These are phyloP conservation scores for Bactericera cockerelli DNA, from an alignment of 1,140 invertebrate species.

Conservation along the genomic window DNA sequence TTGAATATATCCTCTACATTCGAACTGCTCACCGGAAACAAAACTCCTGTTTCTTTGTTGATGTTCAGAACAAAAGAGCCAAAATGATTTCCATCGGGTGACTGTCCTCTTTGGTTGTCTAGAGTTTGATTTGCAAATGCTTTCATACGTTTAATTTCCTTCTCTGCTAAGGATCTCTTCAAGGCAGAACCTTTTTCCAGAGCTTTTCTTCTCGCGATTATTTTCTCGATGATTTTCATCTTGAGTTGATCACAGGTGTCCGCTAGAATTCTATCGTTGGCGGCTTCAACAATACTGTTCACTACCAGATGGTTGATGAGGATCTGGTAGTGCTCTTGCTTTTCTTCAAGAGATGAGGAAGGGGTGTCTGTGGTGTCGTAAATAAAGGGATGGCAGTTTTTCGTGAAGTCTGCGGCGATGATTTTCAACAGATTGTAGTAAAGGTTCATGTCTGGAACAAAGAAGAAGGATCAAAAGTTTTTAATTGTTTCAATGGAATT, in stretches of 20 bases:
- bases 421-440: background rate
- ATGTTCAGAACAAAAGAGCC: background rate
- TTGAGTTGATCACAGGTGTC: slow-evolving; percentile 1
- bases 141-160: too few relatives aligned
- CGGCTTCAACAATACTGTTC: background rate
- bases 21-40: background rate
- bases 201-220: background rate
- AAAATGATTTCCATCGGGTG: too few relatives aligned
- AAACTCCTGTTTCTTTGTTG: background rate
- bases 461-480: background rate
- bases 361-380: too few relatives aligned
- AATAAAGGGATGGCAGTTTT: background rate
- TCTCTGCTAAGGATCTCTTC: too few relatives aligned
- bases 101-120: too few relatives aligned
- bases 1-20: background rate
- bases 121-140: too few relatives aligned
- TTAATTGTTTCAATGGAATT: too few relatives aligned
- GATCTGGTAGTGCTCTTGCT: background rate
- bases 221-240: background rate
- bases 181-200: too few relatives aligned
- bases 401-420: background rate
- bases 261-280: background rate
- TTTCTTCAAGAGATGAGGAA: background rate
- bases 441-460: background rate
- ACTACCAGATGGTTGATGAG: background rate